Evolutionary conservation across 2,113 vertebrate species (phyloP).

Genomic region (Symphodus melops): DNA sequence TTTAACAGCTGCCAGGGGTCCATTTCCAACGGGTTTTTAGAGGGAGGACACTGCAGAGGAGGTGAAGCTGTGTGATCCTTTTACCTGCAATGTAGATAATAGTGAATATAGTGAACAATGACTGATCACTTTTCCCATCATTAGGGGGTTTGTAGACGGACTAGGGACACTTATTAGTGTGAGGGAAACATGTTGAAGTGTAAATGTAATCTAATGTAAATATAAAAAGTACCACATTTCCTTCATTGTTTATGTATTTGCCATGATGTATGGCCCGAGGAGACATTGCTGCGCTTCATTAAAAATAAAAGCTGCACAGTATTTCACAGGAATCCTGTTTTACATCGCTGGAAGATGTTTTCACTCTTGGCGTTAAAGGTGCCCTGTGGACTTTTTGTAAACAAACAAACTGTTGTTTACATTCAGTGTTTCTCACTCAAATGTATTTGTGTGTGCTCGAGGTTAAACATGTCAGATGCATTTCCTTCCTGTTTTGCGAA

Average conservation of each 20-base stretch:
- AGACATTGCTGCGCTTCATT: background rate
- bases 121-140: background rate
- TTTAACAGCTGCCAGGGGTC: conserved; percentile 1
- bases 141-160: too few relatives aligned
- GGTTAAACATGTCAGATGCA: background rate
- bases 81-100: background rate
- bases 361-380: background rate
- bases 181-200: too few relatives aligned
- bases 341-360: background rate
- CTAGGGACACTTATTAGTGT: too few relatives aligned
- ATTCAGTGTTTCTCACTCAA: background rate
- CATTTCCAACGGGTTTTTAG: conserved; percentile 1
- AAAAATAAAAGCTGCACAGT: background rate
- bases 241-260: background rate
- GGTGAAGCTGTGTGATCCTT: background rate
- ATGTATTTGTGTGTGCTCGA: background rate
- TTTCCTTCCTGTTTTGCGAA: background rate
- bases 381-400: background rate
- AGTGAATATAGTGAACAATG: background rate
- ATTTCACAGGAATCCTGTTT: background rate
- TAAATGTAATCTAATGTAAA: too few relatives aligned
- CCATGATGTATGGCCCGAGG: background rate
- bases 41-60: background rate
- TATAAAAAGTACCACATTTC: background rate
- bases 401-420: background rate